phyloP scores from a whole-genome alignment of 1,140 invertebrate genomes.

The Scaptodrosophila lebanonensis region DNA sequence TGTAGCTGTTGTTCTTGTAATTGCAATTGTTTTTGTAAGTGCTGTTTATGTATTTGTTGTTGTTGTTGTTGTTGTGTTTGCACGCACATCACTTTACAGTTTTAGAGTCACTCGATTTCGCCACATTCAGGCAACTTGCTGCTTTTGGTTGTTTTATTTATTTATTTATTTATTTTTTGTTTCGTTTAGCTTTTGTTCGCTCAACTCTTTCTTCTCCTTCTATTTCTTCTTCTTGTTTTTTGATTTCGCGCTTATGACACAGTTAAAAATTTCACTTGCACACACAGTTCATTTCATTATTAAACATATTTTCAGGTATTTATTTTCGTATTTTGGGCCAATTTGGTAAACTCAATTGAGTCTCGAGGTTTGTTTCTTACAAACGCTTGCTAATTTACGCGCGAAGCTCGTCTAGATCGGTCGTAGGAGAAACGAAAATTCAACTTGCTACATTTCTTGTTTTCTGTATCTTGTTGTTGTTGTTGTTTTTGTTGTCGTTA shows the following conservation, averaged over 20 bases:
- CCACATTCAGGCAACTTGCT: too few species aligned
- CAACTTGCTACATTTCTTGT: conserved; percentile 43
- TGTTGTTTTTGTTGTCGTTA: conserved; percentile 8
- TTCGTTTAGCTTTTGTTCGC: conserved; percentile 15
- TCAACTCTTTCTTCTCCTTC: too few species aligned
- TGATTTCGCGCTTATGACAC: conserved; percentile 22
- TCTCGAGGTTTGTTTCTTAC: conserved; percentile 59
- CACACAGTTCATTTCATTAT: conserved; percentile 30
- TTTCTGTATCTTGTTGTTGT: conserved; percentile 20
- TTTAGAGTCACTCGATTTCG: conserved; percentile 60
- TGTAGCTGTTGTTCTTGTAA: conserved; percentile 18
- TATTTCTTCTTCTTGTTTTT: not conserved
- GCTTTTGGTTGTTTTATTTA: conserved; percentile 19
- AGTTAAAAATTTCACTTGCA: conserved; percentile 55
- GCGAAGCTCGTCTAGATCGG: conserved; percentile 42
- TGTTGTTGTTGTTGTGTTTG: conserved; percentile 21
- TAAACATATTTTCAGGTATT: conserved; percentile 11
- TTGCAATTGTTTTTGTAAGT: conserved; percentile 1
- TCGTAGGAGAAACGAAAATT: conserved; percentile 40
- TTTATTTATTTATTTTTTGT: conserved; percentile 14
- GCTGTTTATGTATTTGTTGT: conserved; percentile 4
- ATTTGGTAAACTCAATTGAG: conserved; percentile 18
- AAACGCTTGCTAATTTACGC: conserved; percentile 72
- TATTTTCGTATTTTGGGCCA: conserved; percentile 33
- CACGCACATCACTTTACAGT: conserved; percentile 67